Percentiles rank a stretch among this genome's conserved stretches.
These are phyloP conservation scores for Auanema freiburgensis DNA, from an alignment of 2,888 invertebrate genomes.

Conservation along the genomic window DNA sequence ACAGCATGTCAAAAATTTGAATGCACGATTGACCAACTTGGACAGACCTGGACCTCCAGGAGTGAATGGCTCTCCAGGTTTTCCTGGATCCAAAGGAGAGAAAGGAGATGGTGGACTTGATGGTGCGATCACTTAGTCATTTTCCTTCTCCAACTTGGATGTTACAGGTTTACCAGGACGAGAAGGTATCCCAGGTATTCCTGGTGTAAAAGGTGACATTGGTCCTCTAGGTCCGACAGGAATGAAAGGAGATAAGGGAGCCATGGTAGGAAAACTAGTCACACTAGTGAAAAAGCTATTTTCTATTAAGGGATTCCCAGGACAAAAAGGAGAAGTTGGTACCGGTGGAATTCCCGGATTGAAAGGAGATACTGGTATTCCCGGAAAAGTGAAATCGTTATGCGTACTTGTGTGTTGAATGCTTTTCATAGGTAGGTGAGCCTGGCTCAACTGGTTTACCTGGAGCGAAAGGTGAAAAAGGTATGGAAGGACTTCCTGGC, in stretches of 20 bases:
- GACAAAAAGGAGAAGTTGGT: slow-evolving; percentile 49
- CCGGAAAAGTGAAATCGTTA: slow-evolving; percentile 30
- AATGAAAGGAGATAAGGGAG: slow-evolving; percentile 53
- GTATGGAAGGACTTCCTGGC: slow-evolving; percentile 48
- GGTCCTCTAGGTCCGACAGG: slow-evolving; percentile 53
- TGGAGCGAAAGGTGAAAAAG: slow-evolving; percentile 48
- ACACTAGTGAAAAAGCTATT: neutral
- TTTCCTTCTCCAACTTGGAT: neutral
- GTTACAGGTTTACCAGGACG: too few species aligned
- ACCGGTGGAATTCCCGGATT: slow-evolving; percentile 42
- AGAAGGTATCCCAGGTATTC: slow-evolving; percentile 45
- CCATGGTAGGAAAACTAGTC: slow-evolving; percentile 28
- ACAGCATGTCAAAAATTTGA: slow-evolving; percentile 51
- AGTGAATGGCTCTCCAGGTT: slow-evolving; percentile 48
- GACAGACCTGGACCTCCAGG: slow-evolving; percentile 50
- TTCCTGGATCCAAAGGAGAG: slow-evolving; percentile 47
- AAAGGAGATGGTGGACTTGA: slow-evolving; percentile 42
- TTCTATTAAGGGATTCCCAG: slow-evolving; percentile 46
- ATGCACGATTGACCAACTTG: slow-evolving; percentile 46
- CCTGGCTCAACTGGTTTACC: slow-evolving; percentile 42
- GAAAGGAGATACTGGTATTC: slow-evolving; percentile 52
- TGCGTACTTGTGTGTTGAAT: neutral
- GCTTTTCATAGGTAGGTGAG: slow-evolving; percentile 34
- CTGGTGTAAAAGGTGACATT: slow-evolving; percentile 48
- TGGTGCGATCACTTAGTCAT: slow-evolving; percentile 20